Evolutionary conservation across 2,797 vertebrate species (phyloP).

Genomic region (Chaunax sp.): DNA sequence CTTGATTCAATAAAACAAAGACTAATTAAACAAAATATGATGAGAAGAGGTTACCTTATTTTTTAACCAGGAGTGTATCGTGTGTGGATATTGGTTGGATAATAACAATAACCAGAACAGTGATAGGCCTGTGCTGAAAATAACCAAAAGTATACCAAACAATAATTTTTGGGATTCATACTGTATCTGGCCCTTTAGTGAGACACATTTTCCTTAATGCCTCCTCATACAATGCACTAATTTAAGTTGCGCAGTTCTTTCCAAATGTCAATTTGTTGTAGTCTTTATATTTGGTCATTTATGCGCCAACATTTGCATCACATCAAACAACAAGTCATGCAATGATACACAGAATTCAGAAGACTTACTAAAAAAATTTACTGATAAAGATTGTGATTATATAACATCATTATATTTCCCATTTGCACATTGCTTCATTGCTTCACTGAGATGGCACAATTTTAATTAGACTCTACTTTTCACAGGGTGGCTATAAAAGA

Average conservation of each 20-base stretch:
- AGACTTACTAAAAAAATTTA: slow-evolving; percentile 17
- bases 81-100: no score
- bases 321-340: slow-evolving; percentile 25
- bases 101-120: no score
- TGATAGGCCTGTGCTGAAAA: no score
- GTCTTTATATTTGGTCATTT: not conserved
- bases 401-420: slow-evolving; percentile 38
- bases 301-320: not conserved
- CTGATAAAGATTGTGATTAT: slow-evolving; percentile 36
- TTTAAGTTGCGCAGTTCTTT: not conserved
- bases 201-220: not conserved
- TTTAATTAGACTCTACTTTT: slow-evolving; percentile 39
- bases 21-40: no score
- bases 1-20: no score
- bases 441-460: slow-evolving; percentile 23
- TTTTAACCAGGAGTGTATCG: no score
- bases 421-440: slow-evolving; percentile 18
- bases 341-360: slow-evolving; percentile 23
- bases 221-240: not conserved
- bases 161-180: no score
- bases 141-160: no score
- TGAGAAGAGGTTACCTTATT: no score
- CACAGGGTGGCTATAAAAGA: slow-evolving; percentile 25
- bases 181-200: no score
- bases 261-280: not conserved